Evolutionary conservation across 1,140 invertebrate genomes (phyloP).

Genomic region (Drosophila nikananu): DNA sequence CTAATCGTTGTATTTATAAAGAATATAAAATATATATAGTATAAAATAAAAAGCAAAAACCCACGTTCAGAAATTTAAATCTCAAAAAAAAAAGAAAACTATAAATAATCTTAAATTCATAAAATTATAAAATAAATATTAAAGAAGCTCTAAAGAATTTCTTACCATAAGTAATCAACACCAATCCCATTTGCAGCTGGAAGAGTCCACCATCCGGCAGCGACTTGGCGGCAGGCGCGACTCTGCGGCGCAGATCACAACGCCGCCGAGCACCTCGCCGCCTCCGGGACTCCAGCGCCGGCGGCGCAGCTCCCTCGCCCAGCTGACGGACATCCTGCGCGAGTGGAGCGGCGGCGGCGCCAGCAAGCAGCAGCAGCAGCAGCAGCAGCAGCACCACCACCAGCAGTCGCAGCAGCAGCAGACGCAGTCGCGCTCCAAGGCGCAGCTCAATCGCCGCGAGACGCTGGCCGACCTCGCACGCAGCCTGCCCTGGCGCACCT

Average conservation of each 20-base stretch:
- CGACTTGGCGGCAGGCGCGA: conserved; percentile 92
- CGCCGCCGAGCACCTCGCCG: conserved; percentile 88
- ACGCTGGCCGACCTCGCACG: conserved; percentile 93
- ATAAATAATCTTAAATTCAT: neutral
- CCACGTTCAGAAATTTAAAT: too few species aligned
- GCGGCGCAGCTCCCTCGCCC: conserved; percentile 92
- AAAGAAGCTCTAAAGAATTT: neutral
- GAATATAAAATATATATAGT: neutral
- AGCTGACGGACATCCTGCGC: conserved; percentile 93
- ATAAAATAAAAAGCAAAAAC: too few species aligned
- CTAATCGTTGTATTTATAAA: too few species aligned
- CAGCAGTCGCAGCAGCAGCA: conserved; percentile 55
- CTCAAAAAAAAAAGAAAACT: too few species aligned
- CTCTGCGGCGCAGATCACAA: conserved; percentile 94
- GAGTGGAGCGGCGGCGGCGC: conserved; percentile 93
- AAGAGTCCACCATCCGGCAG: conserved; percentile 93
- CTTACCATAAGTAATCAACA: neutral
- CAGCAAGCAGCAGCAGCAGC: conserved; percentile 78
- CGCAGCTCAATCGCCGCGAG: conserved; percentile 92
- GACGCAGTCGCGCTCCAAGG: conserved; percentile 86
- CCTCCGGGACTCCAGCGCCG: conserved; percentile 88
- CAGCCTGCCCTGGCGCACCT: conserved; percentile 91
- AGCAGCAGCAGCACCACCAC: conserved; percentile 58
- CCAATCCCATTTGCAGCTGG: conserved; percentile 85
- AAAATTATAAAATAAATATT: neutral